These are phyloP conservation scores for Spilosoma lubricipeda DNA, from an alignment of 2,888 invertebrate species.

Conservation along the genomic window DNA sequence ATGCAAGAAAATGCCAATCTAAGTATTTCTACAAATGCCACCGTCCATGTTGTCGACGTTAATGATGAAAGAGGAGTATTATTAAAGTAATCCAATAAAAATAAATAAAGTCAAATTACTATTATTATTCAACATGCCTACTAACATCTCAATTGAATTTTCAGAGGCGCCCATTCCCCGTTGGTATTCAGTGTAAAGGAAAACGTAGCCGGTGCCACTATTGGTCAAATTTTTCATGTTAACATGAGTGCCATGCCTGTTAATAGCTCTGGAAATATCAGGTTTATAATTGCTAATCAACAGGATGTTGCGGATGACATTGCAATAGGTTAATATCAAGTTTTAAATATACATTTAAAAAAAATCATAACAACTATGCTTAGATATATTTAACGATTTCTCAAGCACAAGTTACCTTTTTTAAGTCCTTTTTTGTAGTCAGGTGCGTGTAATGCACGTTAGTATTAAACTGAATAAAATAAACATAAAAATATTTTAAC, in stretches of 20 bases:
- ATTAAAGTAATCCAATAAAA: constrained; percentile 77
- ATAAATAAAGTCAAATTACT: neutral
- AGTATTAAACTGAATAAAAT: neutral
- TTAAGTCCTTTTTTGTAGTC: neutral
- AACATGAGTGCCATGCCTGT: constrained; percentile 71
- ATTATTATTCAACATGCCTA: neutral
- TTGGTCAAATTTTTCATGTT: constrained; percentile 90
- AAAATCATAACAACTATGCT: neutral
- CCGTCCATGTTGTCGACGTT: constrained; percentile 93
- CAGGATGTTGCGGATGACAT: constrained; percentile 93
- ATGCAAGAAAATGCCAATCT: constrained; percentile 87
- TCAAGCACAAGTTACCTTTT: too few species aligned
- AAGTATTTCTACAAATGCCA: constrained; percentile 92
- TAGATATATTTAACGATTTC: neutral
- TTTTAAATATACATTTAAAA: neutral
- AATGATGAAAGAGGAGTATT: constrained; percentile 89
- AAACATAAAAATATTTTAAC: neutral
- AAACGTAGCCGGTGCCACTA: constrained; percentile 90
- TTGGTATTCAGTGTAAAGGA: constrained; percentile 92
- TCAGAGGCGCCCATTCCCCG: constrained; percentile 89
- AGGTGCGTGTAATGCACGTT: neutral
- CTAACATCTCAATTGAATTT: constrained; percentile 47
- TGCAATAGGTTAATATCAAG: constrained; percentile 86
- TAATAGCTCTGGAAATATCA: constrained; percentile 82
- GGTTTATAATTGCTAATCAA: constrained; percentile 93